Conservation (phyloP, 2,113 vertebrate species). For the Planiliza haematocheilus region DNA sequence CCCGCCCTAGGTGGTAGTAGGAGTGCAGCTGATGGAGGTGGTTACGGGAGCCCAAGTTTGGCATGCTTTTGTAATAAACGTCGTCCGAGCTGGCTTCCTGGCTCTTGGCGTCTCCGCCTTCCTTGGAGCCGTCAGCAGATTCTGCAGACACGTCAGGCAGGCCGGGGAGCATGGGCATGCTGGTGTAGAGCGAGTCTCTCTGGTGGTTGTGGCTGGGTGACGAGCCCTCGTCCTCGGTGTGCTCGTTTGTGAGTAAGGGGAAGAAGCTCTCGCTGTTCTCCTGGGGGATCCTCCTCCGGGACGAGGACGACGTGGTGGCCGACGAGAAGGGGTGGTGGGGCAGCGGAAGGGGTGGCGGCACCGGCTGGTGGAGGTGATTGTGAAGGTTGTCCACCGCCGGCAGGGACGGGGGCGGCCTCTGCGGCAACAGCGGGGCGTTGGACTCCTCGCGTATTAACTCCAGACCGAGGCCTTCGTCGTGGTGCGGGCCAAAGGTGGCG, state of each 20-base stretch:
- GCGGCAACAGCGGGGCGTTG: slow-evolving; percentile 90
- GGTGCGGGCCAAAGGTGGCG: slow-evolving; percentile 74
- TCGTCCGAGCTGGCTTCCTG: slow-evolving; percentile 85
- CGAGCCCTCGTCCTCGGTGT: slow-evolving; percentile 88
- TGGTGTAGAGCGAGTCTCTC: slow-evolving; percentile 96
- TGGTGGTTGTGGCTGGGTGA: slow-evolving; percentile 84
- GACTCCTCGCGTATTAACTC: slow-evolving; percentile 96
- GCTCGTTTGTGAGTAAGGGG: slow-evolving; percentile 94
- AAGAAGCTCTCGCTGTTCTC: slow-evolving; percentile 98
- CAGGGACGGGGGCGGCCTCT: slow-evolving; percentile 85
- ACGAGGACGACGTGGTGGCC: slow-evolving; percentile 77
- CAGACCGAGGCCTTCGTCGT: slow-evolving; percentile 86
- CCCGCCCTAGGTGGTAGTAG: slow-evolving; percentile 96
- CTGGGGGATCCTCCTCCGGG: slow-evolving; percentile 90
- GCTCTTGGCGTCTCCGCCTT: slow-evolving; percentile 70
- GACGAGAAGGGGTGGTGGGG: slow-evolving; percentile 84
- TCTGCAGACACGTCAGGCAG: slow-evolving; percentile 81
- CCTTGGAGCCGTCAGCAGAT: slow-evolving; percentile 69
- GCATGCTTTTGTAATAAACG: slow-evolving; percentile 99
- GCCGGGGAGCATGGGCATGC: slow-evolving; percentile 92
- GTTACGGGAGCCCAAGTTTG: slow-evolving; percentile 94
- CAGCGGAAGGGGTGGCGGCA: slow-evolving; percentile 84
- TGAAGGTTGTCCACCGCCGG: slow-evolving; percentile 81
- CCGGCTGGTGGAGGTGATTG: slow-evolving; percentile 81
- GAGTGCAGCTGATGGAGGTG: slow-evolving; percentile 95